Evolutionary conservation across 2,888 invertebrate species (phyloP).

Genomic region (Chrysina gloriosa): DNA sequence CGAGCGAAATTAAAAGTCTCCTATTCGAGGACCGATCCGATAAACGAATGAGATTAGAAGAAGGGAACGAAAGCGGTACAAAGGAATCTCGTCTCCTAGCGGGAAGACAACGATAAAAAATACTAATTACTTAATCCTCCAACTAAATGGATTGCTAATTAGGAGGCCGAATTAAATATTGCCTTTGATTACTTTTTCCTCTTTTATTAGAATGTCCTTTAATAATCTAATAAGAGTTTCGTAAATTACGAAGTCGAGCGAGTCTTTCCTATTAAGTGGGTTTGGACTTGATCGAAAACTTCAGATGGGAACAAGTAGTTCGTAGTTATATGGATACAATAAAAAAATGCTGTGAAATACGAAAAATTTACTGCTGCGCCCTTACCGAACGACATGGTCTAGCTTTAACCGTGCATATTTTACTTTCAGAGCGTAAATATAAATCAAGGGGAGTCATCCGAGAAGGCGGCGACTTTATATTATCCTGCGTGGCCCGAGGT

Average conservation of each 20-base stretch:
- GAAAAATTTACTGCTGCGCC: too few species aligned
- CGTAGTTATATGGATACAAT: too few species aligned
- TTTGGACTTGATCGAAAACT: too few species aligned
- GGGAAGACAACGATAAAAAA: slow-evolving; percentile 5
- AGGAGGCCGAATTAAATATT: slow-evolving; percentile 5
- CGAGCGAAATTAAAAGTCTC: too few species aligned
- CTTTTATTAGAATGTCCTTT: neutral
- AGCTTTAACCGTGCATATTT: slow-evolving; percentile 10
- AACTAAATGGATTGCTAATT: slow-evolving; percentile 23
- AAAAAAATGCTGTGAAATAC: too few species aligned
- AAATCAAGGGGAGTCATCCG: slow-evolving; percentile 69
- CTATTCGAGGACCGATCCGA: too few species aligned
- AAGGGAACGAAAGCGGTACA: too few species aligned
- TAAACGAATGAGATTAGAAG: too few species aligned
- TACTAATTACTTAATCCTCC: slow-evolving; percentile 18
- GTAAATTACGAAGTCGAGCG: neutral
- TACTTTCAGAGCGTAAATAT: slow-evolving; percentile 66
- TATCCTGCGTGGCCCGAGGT: slow-evolving; percentile 83
- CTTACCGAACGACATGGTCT: neutral
- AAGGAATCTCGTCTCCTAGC: neutral
- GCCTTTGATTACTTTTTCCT: slow-evolving; percentile 4
- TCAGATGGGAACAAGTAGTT: too few species aligned
- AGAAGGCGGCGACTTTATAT: slow-evolving; percentile 80
- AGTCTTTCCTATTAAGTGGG: too few species aligned
- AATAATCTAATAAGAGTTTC: neutral